Evolutionary conservation across 2,888 invertebrate species (phyloP), one percentile per base, ranked within the genome.

Genomic region (Isoperla grammatica): DNA sequence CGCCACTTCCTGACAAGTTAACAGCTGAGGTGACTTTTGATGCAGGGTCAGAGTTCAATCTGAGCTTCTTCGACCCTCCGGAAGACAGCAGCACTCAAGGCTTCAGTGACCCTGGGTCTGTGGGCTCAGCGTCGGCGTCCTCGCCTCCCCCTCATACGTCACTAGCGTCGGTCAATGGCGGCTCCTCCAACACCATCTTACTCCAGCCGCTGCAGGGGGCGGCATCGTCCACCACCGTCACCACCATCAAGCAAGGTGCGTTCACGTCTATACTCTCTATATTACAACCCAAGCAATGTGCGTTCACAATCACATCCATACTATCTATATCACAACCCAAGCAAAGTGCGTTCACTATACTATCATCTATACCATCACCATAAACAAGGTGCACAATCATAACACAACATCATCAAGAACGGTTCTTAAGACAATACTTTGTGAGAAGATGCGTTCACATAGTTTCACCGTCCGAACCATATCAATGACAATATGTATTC

Each of bases 11-110:
- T 67, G 81, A 82, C 72, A 79, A 80, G 75, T 76, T 80, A 70
- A 77, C 79, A 72, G 78, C 82, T 73, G 81, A 83, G 74, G 85
- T 87, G 67, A 80, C 82, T 70, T 85, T 88, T 75, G 87, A 87
- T 74, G 84, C 86, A 68, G 84, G 83, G 71, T 82, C 86, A 66
- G 87, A 88, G 74, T 90, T 90, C 75, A 86, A 88, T 75, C 79
- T 90, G 71, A 83, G 87, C 74, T 90, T 89, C 78, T 89, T 88
- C 78, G 88, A 90, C 74, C 77, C 76, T 64, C 79, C 81, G 63
- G 86, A 86, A 69, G 84, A 84, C 69, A 82, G 82, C 69, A 83
- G 80, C 67, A 82, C 83, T 6, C 83, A 84, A 70, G 84, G 83
- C 53, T 85, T 83, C 73, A 84, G 85, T 73, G 82, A 83, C 72